Evolutionary conservation across 2,113 vertebrate genomes (phyloP).

Genomic region (Epinephelus fuscoguttatus): DNA sequence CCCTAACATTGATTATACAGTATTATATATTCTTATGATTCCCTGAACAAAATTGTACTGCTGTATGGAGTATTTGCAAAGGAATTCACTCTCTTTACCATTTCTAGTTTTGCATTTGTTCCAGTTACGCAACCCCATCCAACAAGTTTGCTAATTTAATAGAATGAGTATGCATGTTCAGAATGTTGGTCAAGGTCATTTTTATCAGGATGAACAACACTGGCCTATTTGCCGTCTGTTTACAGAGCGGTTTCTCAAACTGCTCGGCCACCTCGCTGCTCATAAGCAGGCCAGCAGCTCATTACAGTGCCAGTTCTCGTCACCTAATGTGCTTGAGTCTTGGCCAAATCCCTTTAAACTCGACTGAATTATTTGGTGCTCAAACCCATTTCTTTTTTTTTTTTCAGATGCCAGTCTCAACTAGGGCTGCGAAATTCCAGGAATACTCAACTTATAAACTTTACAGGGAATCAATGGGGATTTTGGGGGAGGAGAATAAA

Average conservation of each 20-base stretch:
- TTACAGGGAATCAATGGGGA: neutral
- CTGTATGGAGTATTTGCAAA: neutral
- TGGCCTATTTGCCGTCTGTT: neutral
- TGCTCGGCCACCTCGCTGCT: neutral
- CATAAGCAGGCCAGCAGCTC: constrained; percentile 1
- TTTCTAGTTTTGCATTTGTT: neutral
- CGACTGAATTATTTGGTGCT: neutral
- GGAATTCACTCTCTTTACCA: neutral
- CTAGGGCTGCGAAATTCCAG: neutral
- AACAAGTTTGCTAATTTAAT: neutral
- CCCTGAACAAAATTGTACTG: too few relatives aligned
- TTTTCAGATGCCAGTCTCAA: neutral
- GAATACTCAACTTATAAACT: neutral
- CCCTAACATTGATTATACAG: too few relatives aligned
- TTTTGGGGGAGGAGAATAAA: neutral
- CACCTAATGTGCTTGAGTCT: neutral
- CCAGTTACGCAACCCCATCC: neutral
- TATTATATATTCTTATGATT: too few relatives aligned
- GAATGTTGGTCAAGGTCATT: constrained; percentile 26
- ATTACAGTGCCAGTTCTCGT: neutral
- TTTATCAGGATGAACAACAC: neutral
- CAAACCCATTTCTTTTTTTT: neutral
- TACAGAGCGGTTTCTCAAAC: neutral
- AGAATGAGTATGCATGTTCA: neutral
- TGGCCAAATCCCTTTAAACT: neutral